Evolutionary conservation across 1,140 invertebrate genomes (phyloP).

Genomic region (Melanaphis sacchari): DNA sequence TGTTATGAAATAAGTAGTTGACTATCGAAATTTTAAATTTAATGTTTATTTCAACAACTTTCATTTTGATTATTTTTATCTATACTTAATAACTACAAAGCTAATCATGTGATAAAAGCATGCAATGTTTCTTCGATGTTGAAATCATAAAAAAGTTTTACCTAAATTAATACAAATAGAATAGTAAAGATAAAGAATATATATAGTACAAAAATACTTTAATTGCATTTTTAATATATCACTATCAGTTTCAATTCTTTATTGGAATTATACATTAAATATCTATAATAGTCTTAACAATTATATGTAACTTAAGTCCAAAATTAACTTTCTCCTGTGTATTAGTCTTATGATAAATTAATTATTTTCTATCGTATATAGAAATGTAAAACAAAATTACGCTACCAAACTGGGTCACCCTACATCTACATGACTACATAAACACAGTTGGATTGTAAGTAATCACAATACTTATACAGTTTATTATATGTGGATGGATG

Average conservation of each 20-base stretch:
- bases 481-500: neutral
- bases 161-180: too few relatives aligned
- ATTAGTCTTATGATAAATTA: conserved; percentile 27
- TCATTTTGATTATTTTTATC: too few relatives aligned
- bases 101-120: neutral
- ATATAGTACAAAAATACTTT: neutral
- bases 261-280: neutral
- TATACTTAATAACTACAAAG: too few relatives aligned
- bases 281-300: neutral
- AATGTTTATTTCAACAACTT: too few relatives aligned
- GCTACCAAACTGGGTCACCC: neutral
- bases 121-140: neutral
- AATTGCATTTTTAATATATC: neutral
- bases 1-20: too few relatives aligned
- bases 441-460: neutral
- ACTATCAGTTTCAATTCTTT: conserved; percentile 5
- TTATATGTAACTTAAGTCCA: neutral
- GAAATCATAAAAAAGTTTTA: neutral
- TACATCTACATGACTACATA: neutral
- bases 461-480: neutral
- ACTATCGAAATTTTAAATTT: too few relatives aligned
- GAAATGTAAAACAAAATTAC: neutral
- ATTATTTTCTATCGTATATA: neutral
- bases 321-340: neutral
- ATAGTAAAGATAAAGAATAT: too few relatives aligned